Evolutionary conservation across 2,113 vertebrate species (phyloP).

Genomic region (Cettia cetti): DNA sequence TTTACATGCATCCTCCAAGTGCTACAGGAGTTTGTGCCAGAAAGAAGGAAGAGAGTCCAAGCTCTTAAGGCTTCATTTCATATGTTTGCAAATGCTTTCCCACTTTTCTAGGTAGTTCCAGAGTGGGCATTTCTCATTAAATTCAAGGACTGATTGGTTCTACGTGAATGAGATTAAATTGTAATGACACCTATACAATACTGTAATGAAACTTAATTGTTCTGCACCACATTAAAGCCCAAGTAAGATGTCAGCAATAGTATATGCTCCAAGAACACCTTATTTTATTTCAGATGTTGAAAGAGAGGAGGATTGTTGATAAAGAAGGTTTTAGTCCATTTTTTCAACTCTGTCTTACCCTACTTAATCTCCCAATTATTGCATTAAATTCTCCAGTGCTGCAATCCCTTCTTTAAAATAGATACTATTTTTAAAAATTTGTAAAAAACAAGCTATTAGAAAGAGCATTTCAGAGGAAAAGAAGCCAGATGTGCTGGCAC

Average conservation of each 20-base stretch:
- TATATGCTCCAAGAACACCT: neutral
- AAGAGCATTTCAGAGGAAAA: neutral
- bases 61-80: neutral
- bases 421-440: neutral
- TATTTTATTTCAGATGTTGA: neutral
- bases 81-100: neutral
- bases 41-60: neutral
- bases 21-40: neutral
- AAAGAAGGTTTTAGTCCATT: neutral
- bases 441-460: neutral
- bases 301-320: neutral
- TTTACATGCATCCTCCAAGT: neutral
- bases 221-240: neutral
- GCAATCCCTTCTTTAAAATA: neutral
- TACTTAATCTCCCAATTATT: neutral
- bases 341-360: neutral
- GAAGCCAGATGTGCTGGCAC: neutral
- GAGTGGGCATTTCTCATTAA: neutral
- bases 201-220: neutral
- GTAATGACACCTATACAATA: neutral
- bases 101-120: neutral
- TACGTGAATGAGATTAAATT: neutral
- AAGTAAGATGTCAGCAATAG: neutral
- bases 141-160: neutral
- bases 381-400: neutral